Conservation (phyloP, 2,888 invertebrate species). For the Apodemia zela region DNA sequence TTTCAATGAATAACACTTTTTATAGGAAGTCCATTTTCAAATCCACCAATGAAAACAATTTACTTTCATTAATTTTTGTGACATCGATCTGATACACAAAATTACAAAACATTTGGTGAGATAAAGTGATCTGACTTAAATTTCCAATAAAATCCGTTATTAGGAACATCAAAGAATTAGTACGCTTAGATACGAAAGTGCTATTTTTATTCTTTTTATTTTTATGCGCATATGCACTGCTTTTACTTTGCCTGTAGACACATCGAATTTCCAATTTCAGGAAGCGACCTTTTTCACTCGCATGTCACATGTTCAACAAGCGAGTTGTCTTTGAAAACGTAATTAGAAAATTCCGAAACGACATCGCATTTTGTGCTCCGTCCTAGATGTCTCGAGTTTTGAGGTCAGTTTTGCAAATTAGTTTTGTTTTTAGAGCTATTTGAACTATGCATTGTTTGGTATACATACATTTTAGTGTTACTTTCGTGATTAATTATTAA, state of each 20-base stretch:
- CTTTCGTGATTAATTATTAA: no score
- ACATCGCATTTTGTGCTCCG: conserved; percentile 51
- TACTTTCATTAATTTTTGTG: no score
- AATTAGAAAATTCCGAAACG: conserved; percentile 79
- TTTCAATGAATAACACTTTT: no score
- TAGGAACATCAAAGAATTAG: conserved; percentile 60
- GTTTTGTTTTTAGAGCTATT: conserved; percentile 52
- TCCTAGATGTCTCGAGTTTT: conserved; percentile 48
- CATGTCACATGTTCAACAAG: conserved; percentile 74
- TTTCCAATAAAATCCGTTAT: conserved; percentile 60
- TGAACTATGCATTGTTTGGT: conserved; percentile 8
- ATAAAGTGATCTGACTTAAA: conserved; percentile 21
- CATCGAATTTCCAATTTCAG: conserved; percentile 65
- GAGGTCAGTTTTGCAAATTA: conserved; percentile 57
- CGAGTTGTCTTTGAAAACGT: conserved; percentile 79
- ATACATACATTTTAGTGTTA: no score
- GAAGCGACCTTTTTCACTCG: conserved; percentile 75
- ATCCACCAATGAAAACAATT: no score
- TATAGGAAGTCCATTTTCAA: no score
- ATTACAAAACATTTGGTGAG: not conserved
- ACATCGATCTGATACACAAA: not conserved
- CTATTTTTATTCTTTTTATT: conserved; percentile 4
- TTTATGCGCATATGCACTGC: conserved; percentile 16
- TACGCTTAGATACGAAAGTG: conserved; percentile 30
- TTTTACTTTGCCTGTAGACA: conserved; percentile 30